Evolutionary conservation across 2,888 invertebrate genomes (phyloP).

Genomic region (Melanostoma scalare): DNA sequence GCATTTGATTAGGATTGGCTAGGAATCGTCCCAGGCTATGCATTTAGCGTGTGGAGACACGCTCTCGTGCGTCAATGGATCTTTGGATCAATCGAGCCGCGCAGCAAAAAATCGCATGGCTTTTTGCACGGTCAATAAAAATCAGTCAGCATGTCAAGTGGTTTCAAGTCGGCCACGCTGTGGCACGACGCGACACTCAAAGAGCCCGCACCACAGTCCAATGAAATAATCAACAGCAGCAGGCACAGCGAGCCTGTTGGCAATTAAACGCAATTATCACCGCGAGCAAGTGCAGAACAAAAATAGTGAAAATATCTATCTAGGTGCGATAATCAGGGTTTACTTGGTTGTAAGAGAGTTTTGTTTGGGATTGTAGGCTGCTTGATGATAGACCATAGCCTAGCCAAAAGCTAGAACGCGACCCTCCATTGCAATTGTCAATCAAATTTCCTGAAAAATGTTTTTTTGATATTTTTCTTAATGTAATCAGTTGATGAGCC

Average conservation of each 20-base stretch:
- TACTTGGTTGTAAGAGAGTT: constrained; percentile 31
- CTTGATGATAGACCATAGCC: constrained; percentile 10
- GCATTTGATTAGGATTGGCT: constrained; percentile 67
- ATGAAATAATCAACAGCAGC: constrained; percentile 64
- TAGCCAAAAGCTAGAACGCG: not conserved
- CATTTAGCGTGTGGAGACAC: constrained; percentile 64
- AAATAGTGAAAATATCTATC: constrained; percentile 72
- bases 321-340: constrained; percentile 71
- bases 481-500: constrained; percentile 67
- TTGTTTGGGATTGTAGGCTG: constrained; percentile 15
- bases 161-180: constrained; percentile 58
- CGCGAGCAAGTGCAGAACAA: constrained; percentile 68
- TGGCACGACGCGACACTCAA: constrained; percentile 50
- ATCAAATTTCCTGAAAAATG: constrained; percentile 65
- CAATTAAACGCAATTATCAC: constrained; percentile 73
- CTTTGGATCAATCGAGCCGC: constrained; percentile 36
- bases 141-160: constrained; percentile 73
- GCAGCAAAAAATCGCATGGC: constrained; percentile 26
- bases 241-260: constrained; percentile 48
- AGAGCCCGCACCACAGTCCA: constrained; percentile 56
- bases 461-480: constrained; percentile 30
- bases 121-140: constrained; percentile 71
- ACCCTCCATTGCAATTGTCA: constrained; percentile 62
- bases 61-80: constrained; percentile 63
- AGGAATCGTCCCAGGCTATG: constrained; percentile 56